phyloP scores from a whole-genome alignment of 1,140 invertebrate genomes.

The Drosophila parvula region DNA sequence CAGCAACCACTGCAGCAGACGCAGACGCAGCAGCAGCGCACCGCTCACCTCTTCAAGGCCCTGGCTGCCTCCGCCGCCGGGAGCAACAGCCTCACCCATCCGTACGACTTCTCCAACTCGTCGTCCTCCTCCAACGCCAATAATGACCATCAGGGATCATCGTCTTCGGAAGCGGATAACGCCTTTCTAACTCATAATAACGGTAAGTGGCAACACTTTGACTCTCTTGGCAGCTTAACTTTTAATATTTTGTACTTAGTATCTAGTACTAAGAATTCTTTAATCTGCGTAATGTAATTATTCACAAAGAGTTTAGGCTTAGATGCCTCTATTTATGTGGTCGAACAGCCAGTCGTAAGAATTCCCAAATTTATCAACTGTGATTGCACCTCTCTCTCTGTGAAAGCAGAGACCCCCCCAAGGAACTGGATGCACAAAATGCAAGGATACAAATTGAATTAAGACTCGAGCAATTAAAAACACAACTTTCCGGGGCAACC shows the following conservation, averaged over 20 bases:
- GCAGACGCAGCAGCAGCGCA: conserved; percentile 57
- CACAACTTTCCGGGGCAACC: conserved; percentile 54
- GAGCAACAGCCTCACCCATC: conserved; percentile 71
- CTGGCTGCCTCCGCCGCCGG: conserved; percentile 59
- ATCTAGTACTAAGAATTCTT: no score
- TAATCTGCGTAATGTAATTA: not conserved
- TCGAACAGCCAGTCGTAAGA: not conserved
- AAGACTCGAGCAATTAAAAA: conserved; percentile 65
- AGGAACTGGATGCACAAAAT: conserved; percentile 23
- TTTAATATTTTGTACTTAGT: not conserved
- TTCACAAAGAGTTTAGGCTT: not conserved
- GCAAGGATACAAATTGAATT: conserved; percentile 64
- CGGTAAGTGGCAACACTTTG: conserved; percentile 41
- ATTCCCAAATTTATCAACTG: not conserved
- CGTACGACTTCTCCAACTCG: conserved; percentile 79
- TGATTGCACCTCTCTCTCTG: not conserved
- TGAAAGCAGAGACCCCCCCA: not conserved
- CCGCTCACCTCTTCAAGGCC: conserved; percentile 71
- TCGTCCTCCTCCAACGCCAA: conserved; percentile 73
- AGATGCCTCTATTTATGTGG: not conserved
- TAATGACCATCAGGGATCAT: conserved; percentile 76
- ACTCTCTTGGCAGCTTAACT: not conserved
- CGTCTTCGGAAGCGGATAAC: conserved; percentile 75
- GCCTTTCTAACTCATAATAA: conserved; percentile 82
- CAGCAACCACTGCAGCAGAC: conserved; percentile 48